These are phyloP conservation scores for Centropus unirufus DNA, from an alignment of 2,113 vertebrate species.

Conservation along the genomic window DNA sequence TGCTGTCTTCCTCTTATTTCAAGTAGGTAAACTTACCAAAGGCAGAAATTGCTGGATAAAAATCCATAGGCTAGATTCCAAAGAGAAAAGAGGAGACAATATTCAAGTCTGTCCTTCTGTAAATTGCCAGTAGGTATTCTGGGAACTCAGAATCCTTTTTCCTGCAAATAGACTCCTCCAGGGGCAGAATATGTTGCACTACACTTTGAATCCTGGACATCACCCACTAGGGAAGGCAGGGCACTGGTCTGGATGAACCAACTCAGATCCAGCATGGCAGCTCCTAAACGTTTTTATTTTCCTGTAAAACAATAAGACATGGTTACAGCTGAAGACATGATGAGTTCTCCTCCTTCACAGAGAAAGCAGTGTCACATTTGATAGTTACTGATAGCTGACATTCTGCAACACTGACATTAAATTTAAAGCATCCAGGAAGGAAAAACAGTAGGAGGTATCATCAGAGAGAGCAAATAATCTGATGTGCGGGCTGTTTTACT, in stretches of 20 bases:
- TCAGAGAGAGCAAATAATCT: not conserved
- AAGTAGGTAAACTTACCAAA: not conserved
- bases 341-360: not conserved
- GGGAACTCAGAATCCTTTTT: not conserved
- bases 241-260: accelerated
- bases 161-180: accelerated
- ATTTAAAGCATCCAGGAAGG: not conserved
- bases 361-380: not conserved
- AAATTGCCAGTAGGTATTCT: not conserved
- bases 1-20: not conserved
- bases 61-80: not conserved
- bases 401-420: not conserved
- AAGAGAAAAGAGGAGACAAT: not conserved
- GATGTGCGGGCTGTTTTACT: not conserved
- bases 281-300: not conserved
- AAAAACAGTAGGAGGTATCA: not conserved
- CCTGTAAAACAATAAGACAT: not conserved
- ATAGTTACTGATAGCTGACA: not conserved
- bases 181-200: accelerated
- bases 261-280: not conserved
- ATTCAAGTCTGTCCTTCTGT: not conserved
- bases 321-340: not conserved
- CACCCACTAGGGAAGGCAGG: not conserved
- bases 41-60: not conserved
- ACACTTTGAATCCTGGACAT: accelerated